phyloP scores from a whole-genome alignment of 2,888 invertebrate genomes.

The Tenodera sinensis region DNA sequence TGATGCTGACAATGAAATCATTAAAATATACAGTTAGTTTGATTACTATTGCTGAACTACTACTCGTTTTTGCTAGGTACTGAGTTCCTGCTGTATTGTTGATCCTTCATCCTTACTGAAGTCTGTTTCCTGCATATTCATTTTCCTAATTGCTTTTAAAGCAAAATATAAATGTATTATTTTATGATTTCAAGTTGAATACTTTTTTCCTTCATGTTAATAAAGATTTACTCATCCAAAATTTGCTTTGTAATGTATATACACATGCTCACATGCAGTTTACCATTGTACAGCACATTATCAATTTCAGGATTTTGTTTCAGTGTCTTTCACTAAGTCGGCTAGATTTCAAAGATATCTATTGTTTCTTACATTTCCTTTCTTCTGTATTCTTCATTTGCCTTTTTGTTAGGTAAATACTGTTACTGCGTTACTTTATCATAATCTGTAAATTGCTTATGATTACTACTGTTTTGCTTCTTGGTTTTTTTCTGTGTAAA shows the following conservation, averaged over 20 bases:
- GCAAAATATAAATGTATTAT: too few species aligned
- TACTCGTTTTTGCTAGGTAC: too few species aligned
- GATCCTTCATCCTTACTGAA: too few species aligned
- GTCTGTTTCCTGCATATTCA: too few species aligned
- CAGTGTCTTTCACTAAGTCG: neutral
- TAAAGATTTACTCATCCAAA: too few species aligned
- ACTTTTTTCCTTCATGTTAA: too few species aligned
- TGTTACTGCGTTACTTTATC: neutral
- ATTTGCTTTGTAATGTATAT: neutral
- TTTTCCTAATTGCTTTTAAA: too few species aligned
- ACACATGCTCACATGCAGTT: neutral
- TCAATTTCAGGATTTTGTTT: neutral
- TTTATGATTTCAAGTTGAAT: too few species aligned
- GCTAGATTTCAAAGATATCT: neutral
- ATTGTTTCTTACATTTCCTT: neutral
- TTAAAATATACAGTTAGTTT: too few species aligned
- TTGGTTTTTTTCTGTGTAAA: neutral
- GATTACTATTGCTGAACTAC: too few species aligned
- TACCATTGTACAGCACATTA: neutral
- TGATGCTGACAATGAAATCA: too few species aligned
- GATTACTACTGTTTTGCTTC: neutral
- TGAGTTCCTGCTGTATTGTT: too few species aligned
- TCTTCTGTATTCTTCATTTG: neutral
- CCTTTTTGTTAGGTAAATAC: neutral
- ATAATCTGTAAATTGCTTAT: neutral